Base-by-base conservation (phyloP, 2,797 vertebrate species). In the Myotis vivesi region DNA sequence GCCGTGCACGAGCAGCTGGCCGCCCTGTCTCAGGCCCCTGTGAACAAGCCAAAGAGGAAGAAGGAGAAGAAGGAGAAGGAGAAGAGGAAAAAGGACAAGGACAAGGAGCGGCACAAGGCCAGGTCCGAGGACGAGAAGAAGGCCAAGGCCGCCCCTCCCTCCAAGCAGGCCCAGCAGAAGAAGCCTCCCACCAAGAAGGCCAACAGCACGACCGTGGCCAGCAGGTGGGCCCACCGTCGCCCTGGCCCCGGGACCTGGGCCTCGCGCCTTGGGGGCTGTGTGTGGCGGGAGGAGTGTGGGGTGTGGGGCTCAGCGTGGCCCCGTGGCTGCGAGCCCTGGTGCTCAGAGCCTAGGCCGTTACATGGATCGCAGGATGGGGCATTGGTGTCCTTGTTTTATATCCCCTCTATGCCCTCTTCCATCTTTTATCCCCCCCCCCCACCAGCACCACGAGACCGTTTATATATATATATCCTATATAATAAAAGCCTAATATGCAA, bases 51-150 rank as follows among this genome's bases (percentile, higher is more conserved):
- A 98, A 99, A 99, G 98, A 99, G 98, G 98, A 99, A 99, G 94
- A 99, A 98, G 75, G 99, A 99, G 96, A 99, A 98, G 95, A 98
- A 99, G 66, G 98, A 99, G 77, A 99, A 98, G 81, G 99, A 99
- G 86, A 99, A 99, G 97, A 98, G 98, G 64, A 99, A 98, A 97
- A 99, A 99, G 88, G 99, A 99, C 95, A 99, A 98, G 76, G 98
- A 98, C 16, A 98, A 98, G 89, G 98, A 98, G 71, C 98, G 98
- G 97, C 98, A 98, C 97, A 99, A 98, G 98, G 95, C 96, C 49
- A 99, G 98, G 98, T 83, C 97, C 0, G 99, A 99, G 95, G 99
- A 99, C 13, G 99, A 99, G 79, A 99, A 99, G 97, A 99, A 99
- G 94, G 98, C 98, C 79, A 99, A 99, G 98, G 97, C 97, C 0